Evolutionary conservation across 1,140 invertebrate species (phyloP), one percentile per base, ranked within the genome.

Genomic region (Leucophenga varia): DNA sequence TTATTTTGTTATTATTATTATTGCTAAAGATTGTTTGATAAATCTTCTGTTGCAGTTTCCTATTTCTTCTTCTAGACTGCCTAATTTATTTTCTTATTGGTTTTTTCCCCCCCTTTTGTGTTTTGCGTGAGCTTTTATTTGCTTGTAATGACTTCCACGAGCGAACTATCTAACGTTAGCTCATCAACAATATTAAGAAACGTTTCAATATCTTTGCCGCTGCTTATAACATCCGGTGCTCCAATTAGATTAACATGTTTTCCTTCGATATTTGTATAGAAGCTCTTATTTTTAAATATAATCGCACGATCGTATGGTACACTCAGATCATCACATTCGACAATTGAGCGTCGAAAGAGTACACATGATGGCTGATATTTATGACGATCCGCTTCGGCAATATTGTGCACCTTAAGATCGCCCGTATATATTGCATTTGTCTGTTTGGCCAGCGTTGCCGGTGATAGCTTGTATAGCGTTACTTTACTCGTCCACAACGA

Each of bases 251-350:
- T 61, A 2, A 75, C 67, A 43, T 75, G 70, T 36, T 75, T 75
- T 20, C 73, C 73, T 45, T 75, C 69, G 17, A 75, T 75, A 41
- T 74, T 75, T 4, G 65, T 50, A 14, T 59, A 72, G 46, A 64
- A 75, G 37, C 59, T 74, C 39, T 69, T 70, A 43, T 75, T 74
- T 50, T 75, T 75, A 10, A 75, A 72, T 25, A 75, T 75, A 18
- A 75, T 64, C 19, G 72, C 71, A 22, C 73, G 65, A 49, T 75
- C 73, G 38, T 70, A 74, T 10, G 69, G 70, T 36, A 74, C 57
- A 18, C 67, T 59, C 7, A 54, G 58, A 36, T 68, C 55, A 31
- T 13, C 48, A 5, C 49, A 49, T 42, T 75, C 59, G 17, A 51
- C 5, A 8, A 57, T 57, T 5, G 52, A 30, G 1, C 73, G 54